phyloP scores from a whole-genome alignment of 2,888 invertebrate species.

The Pammene fasciana region DNA sequence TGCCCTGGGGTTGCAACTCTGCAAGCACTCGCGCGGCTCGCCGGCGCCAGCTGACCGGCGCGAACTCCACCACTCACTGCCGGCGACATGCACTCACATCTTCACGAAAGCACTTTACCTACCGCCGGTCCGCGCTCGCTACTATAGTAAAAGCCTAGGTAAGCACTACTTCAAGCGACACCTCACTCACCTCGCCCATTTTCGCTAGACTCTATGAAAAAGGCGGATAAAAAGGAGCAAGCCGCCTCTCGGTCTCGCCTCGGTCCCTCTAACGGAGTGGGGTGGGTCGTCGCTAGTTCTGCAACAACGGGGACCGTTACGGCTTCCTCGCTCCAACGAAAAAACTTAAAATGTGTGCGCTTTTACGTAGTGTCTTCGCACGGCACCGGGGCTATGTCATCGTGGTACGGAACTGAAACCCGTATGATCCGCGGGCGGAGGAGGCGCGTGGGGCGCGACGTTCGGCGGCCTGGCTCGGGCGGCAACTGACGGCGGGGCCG shows the following conservation, averaged over 20 bases:
- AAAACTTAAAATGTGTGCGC: conserved; percentile 81
- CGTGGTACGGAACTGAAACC: conserved; percentile 81
- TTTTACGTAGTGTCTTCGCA: conserved; percentile 76
- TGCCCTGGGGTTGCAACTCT: conserved; percentile 47
- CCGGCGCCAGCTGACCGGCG: conserved; percentile 47
- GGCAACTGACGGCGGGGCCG: conserved; percentile 84
- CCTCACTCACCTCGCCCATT: conserved; percentile 84
- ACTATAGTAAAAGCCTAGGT: conserved; percentile 64
- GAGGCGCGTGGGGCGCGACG: conserved; percentile 76
- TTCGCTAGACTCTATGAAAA: conserved; percentile 79
- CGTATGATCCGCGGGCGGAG: conserved; percentile 78
- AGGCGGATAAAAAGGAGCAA: conserved; percentile 79
- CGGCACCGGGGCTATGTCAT: conserved; percentile 82
- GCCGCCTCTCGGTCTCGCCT: conserved; percentile 79
- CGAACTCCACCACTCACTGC: conserved; percentile 68
- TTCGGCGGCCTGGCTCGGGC: conserved; percentile 80
- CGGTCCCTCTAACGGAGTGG: conserved; percentile 77
- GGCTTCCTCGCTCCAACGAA: conserved; percentile 77
- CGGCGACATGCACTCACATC: conserved; percentile 74
- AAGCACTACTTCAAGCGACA: conserved; percentile 78
- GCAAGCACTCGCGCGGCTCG: conserved; percentile 62
- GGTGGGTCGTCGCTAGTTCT: conserved; percentile 80
- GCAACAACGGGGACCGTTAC: conserved; percentile 81
- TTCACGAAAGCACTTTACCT: conserved; percentile 72
- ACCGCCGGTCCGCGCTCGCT: conserved; percentile 57